Evolutionary conservation across 2,797 vertebrate genomes (phyloP).

Genomic region (Nyctibius grandis): DNA sequence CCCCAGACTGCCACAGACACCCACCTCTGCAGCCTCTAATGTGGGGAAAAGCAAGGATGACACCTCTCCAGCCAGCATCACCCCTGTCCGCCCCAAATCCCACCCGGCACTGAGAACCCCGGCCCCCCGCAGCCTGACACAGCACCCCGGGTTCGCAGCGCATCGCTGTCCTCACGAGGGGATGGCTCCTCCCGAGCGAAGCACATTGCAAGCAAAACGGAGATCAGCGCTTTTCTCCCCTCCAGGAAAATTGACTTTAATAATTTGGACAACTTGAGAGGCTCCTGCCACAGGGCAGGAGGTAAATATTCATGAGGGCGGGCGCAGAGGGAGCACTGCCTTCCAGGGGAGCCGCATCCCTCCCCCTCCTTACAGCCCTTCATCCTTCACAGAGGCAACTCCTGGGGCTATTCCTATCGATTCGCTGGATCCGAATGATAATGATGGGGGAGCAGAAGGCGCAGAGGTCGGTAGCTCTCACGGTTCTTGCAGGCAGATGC

Average conservation of each 20-base stretch:
- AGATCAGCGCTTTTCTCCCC: constrained; percentile 23
- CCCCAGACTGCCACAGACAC: background rate
- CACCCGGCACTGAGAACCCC: fast-evolving
- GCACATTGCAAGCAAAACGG: background rate
- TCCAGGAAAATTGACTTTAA: constrained; percentile 39
- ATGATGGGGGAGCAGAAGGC: background rate
- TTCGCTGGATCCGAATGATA: background rate
- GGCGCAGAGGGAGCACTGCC: background rate
- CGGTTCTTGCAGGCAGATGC: background rate
- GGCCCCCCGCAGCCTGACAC: fast-evolving
- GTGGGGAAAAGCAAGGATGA: background rate
- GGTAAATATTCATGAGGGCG: constrained; percentile 40
- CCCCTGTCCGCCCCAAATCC: background rate
- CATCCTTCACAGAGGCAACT: background rate
- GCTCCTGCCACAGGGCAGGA: constrained; percentile 22
- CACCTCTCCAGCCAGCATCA: background rate
- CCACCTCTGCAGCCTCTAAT: background rate
- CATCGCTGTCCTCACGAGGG: background rate
- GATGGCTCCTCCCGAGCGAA: background rate
- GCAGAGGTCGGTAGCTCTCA: background rate
- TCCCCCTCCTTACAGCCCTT: background rate
- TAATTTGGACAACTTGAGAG: constrained; percentile 48
- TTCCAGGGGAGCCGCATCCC: background rate
- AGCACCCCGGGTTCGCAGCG: background rate
- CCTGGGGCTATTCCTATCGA: background rate